These are phyloP conservation scores for Agrochola litura DNA, from an alignment of 2,888 invertebrate genomes.

Conservation along the genomic window DNA sequence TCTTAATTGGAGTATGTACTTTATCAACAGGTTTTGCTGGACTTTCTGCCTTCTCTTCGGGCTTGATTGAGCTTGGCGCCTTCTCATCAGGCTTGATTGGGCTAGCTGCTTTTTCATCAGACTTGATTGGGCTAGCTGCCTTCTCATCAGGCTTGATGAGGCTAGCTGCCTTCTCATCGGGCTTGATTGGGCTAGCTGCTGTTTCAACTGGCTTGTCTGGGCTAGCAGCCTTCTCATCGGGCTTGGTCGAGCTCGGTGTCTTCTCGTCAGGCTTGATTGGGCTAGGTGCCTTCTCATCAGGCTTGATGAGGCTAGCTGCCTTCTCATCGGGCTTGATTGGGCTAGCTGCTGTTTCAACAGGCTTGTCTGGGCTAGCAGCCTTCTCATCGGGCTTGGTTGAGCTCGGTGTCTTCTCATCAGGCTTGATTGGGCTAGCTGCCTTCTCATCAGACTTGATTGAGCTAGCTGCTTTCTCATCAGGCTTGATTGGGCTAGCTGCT, in stretches of 20 bases:
- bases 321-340: not conserved
- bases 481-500: not conserved
- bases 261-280: not conserved
- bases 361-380: not conserved
- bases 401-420: conserved; percentile 11
- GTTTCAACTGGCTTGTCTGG: conserved; percentile 26
- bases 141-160: not conserved
- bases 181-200: not conserved
- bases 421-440: conserved; percentile 15
- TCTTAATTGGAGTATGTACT: conserved; percentile 12
- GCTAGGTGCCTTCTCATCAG: not conserved
- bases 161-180: not conserved
- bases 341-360: not conserved
- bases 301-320: not conserved
- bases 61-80: too few species aligned
- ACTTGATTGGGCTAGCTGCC: not conserved
- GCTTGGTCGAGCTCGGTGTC: not conserved
- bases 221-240: conserved; percentile 2
- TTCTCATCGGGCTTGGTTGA: not conserved
- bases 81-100: not conserved
- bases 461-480: not conserved
- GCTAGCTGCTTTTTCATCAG: not conserved
- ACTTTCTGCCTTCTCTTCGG: conserved; percentile 5
- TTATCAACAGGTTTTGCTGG: conserved; percentile 5
- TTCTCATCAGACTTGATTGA: not conserved